These are phyloP conservation scores for Tetrax tetrax DNA, from an alignment of 2,113 vertebrate species.

Conservation along the genomic window DNA sequence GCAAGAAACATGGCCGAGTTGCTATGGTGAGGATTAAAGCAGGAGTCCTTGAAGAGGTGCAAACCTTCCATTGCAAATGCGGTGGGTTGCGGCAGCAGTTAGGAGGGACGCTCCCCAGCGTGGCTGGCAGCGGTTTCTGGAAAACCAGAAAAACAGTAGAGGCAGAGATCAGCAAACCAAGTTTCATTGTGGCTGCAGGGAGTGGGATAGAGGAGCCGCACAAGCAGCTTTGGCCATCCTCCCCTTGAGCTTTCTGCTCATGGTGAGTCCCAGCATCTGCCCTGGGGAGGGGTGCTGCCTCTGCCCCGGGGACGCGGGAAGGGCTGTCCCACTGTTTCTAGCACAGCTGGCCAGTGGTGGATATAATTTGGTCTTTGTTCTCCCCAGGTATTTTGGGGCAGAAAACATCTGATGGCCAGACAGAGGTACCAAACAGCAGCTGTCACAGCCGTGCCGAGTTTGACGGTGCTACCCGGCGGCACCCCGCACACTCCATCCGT, in stretches of 20 bases:
- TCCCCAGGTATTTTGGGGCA: not conserved
- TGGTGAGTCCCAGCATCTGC: not conserved
- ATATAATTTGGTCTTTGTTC: not conserved
- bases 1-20: not conserved
- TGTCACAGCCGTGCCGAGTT: not conserved
- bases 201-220: not conserved
- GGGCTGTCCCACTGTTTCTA: not conserved
- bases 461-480: fast-evolving
- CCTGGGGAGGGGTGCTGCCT: not conserved
- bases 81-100: not conserved
- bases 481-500: not conserved
- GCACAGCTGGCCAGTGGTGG: not conserved
- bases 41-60: not conserved
- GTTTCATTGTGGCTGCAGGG: not conserved
- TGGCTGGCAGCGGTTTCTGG: not conserved
- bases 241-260: not conserved
- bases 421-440: not conserved
- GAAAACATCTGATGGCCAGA: not conserved
- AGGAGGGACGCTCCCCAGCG: not conserved
- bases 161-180: not conserved
- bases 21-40: conserved; percentile 14
- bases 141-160: not conserved
- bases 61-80: not conserved
- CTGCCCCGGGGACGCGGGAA: not conserved
- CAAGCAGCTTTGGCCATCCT: not conserved